Evolutionary conservation across 2,888 invertebrate genomes (phyloP).

Genomic region (Agriopis aurantiaria): DNA sequence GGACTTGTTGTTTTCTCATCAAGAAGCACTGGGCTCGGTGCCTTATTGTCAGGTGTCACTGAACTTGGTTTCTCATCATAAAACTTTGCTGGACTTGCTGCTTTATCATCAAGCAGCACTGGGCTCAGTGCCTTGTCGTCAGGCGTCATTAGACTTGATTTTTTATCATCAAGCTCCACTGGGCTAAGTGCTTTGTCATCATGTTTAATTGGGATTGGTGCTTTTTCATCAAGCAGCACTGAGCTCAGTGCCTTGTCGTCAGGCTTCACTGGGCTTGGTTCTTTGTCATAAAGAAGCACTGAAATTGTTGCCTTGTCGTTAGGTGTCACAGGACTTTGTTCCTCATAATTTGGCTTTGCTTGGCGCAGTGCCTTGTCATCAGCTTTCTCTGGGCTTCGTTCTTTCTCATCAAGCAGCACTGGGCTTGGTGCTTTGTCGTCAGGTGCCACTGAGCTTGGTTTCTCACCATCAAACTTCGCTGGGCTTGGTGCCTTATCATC

Average conservation of each 20-base stretch:
- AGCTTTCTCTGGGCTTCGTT: too few relatives aligned
- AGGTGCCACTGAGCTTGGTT: too few relatives aligned
- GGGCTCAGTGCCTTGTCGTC: background rate
- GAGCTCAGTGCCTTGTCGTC: background rate
- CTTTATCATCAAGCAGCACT: background rate
- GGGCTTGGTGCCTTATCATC: too few relatives aligned
- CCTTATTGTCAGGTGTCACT: constrained; percentile 14
- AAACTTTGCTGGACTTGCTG: constrained; percentile 31
- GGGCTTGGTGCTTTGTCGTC: too few relatives aligned
- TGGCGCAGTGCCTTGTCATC: too few relatives aligned
- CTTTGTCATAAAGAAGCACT: background rate
- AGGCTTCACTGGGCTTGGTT: constrained; percentile 11
- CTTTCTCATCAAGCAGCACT: too few relatives aligned
- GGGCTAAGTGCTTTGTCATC: constrained; percentile 31
- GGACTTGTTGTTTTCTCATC: constrained; percentile 28
- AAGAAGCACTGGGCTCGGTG: constrained; percentile 21
- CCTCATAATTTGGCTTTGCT: too few relatives aligned
- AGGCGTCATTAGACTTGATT: constrained; percentile 15
- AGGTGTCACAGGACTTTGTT: too few relatives aligned
- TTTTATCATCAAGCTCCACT: background rate
- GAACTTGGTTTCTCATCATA: constrained; percentile 31
- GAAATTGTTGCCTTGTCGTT: background rate
- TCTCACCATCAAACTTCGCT: too few relatives aligned
- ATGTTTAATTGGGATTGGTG: constrained; percentile 33
- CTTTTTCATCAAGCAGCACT: background rate